A percentile compares a stretch with the other conserved stretches of the same genome.
These are phyloP conservation scores for Lepilemur ruficaudatus DNA, from an alignment of 2,797 vertebrate species.

Conservation along the genomic window DNA sequence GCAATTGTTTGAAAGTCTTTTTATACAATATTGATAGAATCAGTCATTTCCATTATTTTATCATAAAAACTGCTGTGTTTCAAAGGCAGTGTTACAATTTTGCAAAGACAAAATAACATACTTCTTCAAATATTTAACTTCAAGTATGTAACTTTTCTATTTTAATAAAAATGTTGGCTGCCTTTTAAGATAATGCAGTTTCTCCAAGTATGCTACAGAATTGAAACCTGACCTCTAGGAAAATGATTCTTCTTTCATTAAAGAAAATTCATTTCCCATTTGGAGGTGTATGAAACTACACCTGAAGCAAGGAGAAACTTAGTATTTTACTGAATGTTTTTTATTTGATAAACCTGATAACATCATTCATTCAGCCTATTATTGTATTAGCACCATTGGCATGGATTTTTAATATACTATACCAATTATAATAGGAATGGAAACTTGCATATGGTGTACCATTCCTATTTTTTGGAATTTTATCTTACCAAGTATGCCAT, in stretches of 20 bases:
- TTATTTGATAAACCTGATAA: constrained; percentile 64
- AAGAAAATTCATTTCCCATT: constrained; percentile 75
- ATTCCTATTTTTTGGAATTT: constrained; percentile 85
- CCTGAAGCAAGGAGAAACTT: constrained; percentile 79
- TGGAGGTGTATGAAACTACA: constrained; percentile 74
- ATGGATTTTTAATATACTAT: constrained; percentile 75
- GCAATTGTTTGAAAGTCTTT: constrained; percentile 94
- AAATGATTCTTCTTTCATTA: constrained; percentile 69
- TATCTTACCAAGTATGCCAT: constrained; percentile 88
- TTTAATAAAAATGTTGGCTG: constrained; percentile 77
- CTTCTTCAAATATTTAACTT: background rate
- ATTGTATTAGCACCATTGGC: constrained; percentile 85
- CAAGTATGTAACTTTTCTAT: constrained; percentile 77
- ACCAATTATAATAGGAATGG: constrained; percentile 82
- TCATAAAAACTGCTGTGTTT: constrained; percentile 93
- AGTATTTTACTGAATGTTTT: constrained; percentile 61
- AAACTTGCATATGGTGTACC: constrained; percentile 69
- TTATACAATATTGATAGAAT: constrained; percentile 95
- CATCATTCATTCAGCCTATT: constrained; percentile 77
- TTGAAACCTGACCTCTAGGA: constrained; percentile 65
- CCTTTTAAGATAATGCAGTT: constrained; percentile 47
- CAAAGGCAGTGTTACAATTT: constrained; percentile 85
- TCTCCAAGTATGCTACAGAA: constrained; percentile 64
- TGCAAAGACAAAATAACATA: background rate
- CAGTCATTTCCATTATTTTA: constrained; percentile 93